phyloP scores from a whole-genome alignment of 1,140 invertebrate species.

The Prorops nasuta region DNA sequence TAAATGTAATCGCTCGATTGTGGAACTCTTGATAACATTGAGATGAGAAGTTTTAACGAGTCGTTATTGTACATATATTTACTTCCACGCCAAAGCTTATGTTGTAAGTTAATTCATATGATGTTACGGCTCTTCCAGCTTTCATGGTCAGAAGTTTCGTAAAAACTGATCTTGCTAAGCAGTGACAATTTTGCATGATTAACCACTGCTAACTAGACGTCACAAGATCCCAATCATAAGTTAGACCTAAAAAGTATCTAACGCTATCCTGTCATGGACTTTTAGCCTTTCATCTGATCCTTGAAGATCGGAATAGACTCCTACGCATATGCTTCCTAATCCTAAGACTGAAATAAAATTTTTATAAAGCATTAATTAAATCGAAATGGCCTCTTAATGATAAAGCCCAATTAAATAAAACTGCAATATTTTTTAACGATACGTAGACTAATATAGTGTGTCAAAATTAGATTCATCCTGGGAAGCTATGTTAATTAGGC shows the following conservation, averaged over 20 bases:
- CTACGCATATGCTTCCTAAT: constrained; percentile 21
- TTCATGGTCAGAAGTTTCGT: too few relatives aligned
- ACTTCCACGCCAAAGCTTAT: not conserved
- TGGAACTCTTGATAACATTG: not conserved
- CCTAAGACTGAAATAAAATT: constrained; percentile 25
- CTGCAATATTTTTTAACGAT: not conserved
- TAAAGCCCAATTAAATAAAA: not conserved
- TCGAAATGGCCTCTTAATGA: not conserved
- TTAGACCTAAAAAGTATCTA: too few relatives aligned
- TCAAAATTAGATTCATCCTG: not conserved
- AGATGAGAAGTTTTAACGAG: not conserved
- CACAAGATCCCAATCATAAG: too few relatives aligned
- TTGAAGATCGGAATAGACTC: constrained; percentile 16
- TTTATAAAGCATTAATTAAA: constrained; percentile 14
- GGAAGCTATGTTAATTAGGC: not conserved
- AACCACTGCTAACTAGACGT: too few relatives aligned
- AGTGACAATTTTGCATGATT: too few relatives aligned
- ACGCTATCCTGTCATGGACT: too few relatives aligned
- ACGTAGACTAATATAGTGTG: not conserved
- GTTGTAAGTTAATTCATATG: not conserved
- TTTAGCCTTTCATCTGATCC: too few relatives aligned
- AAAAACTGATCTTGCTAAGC: too few relatives aligned
- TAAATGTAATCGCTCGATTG: too few relatives aligned
- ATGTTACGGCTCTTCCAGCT: too few relatives aligned
- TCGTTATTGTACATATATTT: not conserved